Conservation (phyloP, 2,113 vertebrate genomes). For the Amblyornis subalaris region DNA sequence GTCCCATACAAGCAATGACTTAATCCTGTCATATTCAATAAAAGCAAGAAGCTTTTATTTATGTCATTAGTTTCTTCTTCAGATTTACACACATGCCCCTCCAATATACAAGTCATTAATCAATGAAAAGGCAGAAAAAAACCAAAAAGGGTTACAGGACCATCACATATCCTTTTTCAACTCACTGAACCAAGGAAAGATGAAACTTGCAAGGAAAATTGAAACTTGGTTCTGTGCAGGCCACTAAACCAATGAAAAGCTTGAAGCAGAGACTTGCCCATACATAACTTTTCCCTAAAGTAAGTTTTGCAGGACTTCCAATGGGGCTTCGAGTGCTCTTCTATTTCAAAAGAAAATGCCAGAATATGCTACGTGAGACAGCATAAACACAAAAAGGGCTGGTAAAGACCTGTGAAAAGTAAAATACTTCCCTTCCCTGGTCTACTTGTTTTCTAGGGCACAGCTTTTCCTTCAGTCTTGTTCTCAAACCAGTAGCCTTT, state of each 20-base stretch:
- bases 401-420: not conserved
- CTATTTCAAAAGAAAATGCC: not conserved
- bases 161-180: not conserved
- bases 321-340: not conserved
- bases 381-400: not conserved
- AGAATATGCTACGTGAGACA: not conserved
- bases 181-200: not conserved
- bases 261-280: not conserved
- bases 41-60: not conserved
- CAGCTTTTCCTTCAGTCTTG: not conserved
- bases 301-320: not conserved
- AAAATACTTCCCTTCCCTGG: not conserved
- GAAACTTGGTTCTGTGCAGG: not conserved
- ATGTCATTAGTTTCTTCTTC: not conserved
- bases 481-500: not conserved
- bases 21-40: not conserved
- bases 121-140: not conserved
- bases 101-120: not conserved
- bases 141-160: not conserved
- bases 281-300: not conserved
- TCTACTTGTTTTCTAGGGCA: not conserved
- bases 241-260: not conserved
- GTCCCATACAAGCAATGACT: not conserved
- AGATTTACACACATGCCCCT: not conserved
- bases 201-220: not conserved